phyloP scores from a whole-genome alignment of 2,888 invertebrate genomes.

The Rhamnusium bicolor region DNA sequence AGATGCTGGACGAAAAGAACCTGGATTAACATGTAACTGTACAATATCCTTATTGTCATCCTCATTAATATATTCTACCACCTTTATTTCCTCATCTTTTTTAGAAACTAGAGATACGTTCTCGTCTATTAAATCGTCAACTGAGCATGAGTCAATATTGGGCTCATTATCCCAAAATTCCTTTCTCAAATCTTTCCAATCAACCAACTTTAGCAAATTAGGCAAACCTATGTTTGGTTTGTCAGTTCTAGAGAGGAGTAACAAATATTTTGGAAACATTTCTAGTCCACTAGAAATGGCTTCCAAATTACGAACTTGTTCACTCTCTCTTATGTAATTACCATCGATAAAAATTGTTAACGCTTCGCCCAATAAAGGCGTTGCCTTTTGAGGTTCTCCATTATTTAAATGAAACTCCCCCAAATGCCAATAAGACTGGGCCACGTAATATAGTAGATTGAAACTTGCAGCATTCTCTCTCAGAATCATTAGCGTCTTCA shows the following conservation, averaged over 20 bases:
- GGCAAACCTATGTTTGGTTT: constrained; percentile 38
- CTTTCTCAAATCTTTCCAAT: constrained; percentile 63
- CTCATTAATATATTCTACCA: neutral
- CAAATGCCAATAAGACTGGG: constrained; percentile 64
- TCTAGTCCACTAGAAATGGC: constrained; percentile 65
- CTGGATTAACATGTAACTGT: neutral
- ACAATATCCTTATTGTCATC: neutral
- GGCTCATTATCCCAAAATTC: constrained; percentile 50
- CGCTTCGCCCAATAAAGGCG: constrained; percentile 61
- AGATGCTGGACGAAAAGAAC: no score
- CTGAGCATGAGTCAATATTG: neutral
- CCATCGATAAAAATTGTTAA: constrained; percentile 61
- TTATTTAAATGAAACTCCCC: constrained; percentile 66
- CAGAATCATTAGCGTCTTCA: constrained; percentile 58
- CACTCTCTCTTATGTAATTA: constrained; percentile 54
- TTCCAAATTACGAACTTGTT: constrained; percentile 63
- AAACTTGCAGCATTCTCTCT: constrained; percentile 57
- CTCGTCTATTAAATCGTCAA: neutral
- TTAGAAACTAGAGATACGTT: neutral
- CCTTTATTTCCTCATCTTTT: neutral
- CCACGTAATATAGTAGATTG: constrained; percentile 60
- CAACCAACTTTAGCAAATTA: constrained; percentile 55
- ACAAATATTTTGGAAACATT: constrained; percentile 59
- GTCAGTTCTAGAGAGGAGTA: constrained; percentile 54
- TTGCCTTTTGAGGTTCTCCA: constrained; percentile 60